Conservation (phyloP, 2,888 invertebrate genomes). For the Chrysopilus asiliformis region DNA sequence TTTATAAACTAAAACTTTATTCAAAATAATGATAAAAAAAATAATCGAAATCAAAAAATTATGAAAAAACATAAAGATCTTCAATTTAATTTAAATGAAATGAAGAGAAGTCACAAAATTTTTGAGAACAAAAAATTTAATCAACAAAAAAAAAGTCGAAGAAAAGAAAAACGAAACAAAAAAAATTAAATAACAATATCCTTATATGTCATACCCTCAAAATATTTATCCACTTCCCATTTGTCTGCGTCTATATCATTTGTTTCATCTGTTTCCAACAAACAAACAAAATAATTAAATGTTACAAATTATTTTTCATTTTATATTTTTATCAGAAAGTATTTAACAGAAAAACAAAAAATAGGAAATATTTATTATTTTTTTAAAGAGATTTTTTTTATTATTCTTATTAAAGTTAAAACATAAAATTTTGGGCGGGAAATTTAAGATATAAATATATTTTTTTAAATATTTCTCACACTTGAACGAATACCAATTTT, state of each 20-base stretch:
- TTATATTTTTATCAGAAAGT: background rate
- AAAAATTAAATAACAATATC: constrained; percentile 20
- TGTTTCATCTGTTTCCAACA: constrained; percentile 40
- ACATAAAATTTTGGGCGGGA: too few species aligned
- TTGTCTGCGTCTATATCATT: constrained; percentile 75
- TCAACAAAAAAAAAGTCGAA: constrained; percentile 32
- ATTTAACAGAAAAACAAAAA: constrained; percentile 1
- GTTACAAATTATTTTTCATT: background rate
- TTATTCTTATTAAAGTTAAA: background rate
- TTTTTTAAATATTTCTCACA: too few species aligned
- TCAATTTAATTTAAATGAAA: too few species aligned
- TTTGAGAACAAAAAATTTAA: constrained; percentile 25
- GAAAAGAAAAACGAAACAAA: constrained; percentile 13
- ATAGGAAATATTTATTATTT: background rate
- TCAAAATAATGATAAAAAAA: too few species aligned
- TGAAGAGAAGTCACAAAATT: constrained; percentile 14
- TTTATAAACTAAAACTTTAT: constrained; percentile 3
- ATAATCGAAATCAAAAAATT: background rate
- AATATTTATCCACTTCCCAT: constrained; percentile 52
- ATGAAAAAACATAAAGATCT: too few species aligned
- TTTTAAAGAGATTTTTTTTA: background rate
- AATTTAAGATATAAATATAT: too few species aligned
- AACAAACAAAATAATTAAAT: constrained; percentile 8
- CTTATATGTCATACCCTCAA: constrained; percentile 39
- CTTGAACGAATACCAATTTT: too few species aligned